phyloP scores from a whole-genome alignment of 2,113 vertebrate species.

The Mesocricetus auratus region DNA sequence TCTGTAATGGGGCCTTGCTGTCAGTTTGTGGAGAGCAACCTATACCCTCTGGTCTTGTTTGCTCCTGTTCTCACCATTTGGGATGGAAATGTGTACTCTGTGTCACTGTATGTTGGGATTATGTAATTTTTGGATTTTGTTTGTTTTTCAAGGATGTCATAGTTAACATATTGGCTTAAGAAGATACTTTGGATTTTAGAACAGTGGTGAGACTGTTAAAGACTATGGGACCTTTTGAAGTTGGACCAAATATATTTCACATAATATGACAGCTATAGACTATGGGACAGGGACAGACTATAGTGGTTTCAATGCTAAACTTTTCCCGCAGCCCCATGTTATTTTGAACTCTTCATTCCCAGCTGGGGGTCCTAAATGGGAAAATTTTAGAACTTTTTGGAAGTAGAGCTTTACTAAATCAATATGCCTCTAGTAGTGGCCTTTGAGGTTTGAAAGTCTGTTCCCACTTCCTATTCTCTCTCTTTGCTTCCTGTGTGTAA shows the following conservation, averaged over 20 bases:
- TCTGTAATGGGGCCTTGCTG: too few relatives aligned
- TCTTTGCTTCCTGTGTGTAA: neutral
- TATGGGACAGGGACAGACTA: neutral
- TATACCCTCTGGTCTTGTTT: neutral
- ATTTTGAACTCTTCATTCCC: neutral
- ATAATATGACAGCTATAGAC: neutral
- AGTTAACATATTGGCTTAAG: neutral
- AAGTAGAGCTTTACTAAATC: neutral
- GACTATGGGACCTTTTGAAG: neutral
- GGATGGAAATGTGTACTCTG: neutral
- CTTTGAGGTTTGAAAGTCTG: neutral
- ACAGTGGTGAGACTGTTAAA: neutral
- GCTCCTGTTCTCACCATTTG: neutral
- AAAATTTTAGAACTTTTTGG: neutral
- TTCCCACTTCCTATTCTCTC: neutral
- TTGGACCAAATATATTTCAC: neutral
- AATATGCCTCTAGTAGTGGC: neutral
- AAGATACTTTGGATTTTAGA: neutral
- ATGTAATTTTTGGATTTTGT: neutral
- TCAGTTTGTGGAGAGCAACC: too few relatives aligned
- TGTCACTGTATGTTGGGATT: neutral
- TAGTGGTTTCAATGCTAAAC: neutral
- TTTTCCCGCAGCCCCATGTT: neutral
- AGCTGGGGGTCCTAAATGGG: neutral
- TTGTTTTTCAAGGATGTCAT: neutral